Conservation (phyloP, 1,140 invertebrate genomes). For the Vanessa atalanta region DNA sequence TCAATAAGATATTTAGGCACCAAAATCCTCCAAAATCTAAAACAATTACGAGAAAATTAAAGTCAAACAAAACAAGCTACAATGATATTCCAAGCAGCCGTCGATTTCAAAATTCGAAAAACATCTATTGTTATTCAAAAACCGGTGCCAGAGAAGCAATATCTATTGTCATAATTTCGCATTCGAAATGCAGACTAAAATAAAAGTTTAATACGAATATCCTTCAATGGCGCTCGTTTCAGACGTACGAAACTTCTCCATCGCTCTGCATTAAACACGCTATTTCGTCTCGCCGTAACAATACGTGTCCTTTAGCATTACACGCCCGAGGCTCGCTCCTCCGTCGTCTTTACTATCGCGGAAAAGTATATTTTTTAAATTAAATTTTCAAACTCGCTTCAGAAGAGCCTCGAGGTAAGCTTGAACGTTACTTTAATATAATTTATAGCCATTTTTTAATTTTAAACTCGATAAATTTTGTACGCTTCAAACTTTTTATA, state of each 20-base stretch:
- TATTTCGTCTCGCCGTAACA: background rate
- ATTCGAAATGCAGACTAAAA: constrained; percentile 5
- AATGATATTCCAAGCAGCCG: no score
- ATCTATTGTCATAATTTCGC: background rate
- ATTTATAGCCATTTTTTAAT: no score
- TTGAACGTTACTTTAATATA: background rate
- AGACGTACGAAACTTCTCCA: background rate
- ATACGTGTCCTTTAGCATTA: background rate
- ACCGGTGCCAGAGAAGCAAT: background rate
- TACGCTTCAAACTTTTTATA: background rate
- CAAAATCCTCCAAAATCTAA: no score
- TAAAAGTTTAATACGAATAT: constrained; percentile 6
- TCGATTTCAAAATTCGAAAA: background rate
- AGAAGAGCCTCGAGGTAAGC: background rate
- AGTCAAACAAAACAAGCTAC: no score
- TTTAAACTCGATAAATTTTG: background rate
- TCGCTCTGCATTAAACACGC: background rate
- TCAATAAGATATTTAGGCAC: no score
- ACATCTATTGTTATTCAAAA: background rate
- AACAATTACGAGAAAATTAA: no score
- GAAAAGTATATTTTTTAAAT: background rate
- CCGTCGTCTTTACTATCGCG: background rate
- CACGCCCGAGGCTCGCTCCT: background rate
- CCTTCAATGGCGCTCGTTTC: background rate
- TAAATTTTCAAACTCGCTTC: background rate